Evolutionary conservation across 2,888 invertebrate genomes (phyloP), one percentile per base, ranked within the genome.

Genomic region (Meiosimyza platycephala): DNA sequence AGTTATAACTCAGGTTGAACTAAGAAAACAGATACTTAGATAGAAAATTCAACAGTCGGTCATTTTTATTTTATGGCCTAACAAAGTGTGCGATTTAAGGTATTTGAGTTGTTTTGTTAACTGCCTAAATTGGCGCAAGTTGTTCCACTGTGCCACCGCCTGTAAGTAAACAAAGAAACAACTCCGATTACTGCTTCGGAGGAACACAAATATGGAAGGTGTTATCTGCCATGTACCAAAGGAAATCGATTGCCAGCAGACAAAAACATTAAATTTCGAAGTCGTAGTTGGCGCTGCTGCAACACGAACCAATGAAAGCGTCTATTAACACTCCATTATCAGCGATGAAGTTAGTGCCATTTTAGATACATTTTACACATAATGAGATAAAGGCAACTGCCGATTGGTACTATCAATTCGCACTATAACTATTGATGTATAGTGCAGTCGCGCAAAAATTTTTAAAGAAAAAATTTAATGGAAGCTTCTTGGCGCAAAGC

Each of bases 381-480:
- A 63, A 63, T 40, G 63, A 63, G 63, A 15, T 22, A 47, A 18
- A 40, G 63, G 48, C 47, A 47, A 47, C 40, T 16, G 18, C 6
- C 57, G 18, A 57, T 57, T 57, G 57, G 13, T 57, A 15, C 28
- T 6, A 6, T 57, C 15, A 22, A 28, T 12, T 4, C 28, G 22
- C 22, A 11, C 57, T 15, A 9, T 57, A 62, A 11, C 33, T n/a
- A 6, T 0, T 28, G 22, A 15, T n/a, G 33, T n/a, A n/a, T 40
- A 60, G 7, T 60, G 4, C 6, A 47, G 15, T 16, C 54, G 48
- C 9, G 40, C 40, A 40, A 40, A 9, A 40, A 40, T 28, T 28
- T 28, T 2, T 28, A 28, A 28, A 28, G 28, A 28, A 52, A 22
- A 65, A 72, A 66, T 72, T 72, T 67, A 72, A 67, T 72, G 72